These are phyloP conservation scores for Porites australiensis DNA, from an alignment of 64 coral and sea anemone genomes.

Conservation along the genomic window DNA sequence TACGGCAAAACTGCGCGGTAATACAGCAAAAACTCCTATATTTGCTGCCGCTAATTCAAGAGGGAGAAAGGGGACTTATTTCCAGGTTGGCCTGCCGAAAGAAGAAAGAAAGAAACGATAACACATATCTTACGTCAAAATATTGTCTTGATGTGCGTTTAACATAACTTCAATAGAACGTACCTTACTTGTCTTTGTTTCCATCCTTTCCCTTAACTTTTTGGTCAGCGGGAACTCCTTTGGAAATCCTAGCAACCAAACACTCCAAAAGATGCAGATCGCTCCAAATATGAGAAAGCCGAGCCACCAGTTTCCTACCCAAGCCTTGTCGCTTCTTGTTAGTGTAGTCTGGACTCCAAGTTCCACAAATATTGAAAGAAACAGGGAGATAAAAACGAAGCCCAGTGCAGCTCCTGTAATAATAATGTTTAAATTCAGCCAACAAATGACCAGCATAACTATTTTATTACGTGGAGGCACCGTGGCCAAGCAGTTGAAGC, in stretches of 20 bases:
- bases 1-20: no score
- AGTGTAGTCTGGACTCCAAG: neutral
- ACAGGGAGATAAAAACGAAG: neutral
- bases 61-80: no score
- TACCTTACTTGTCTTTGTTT: neutral
- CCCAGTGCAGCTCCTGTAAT: neutral
- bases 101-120: no score
- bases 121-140: no score
- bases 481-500: no score
- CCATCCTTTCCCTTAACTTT: neutral
- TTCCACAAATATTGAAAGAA: constrained; percentile 16
- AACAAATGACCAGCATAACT: neutral
- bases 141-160: no score
- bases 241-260: constrained; percentile 71
- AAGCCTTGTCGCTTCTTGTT: neutral
- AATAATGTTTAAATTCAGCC: neutral
- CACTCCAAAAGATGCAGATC: constrained; percentile 61
- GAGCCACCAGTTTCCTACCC: constrained; percentile 92
- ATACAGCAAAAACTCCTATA: no score
- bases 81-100: no score
- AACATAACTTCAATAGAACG: neutral
- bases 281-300: constrained; percentile 54
- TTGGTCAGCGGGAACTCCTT: constrained; percentile 59
- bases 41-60: no score
- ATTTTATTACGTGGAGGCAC: no score